phyloP scores from a whole-genome alignment of 2,888 invertebrate species.

The Cenopis cana region DNA sequence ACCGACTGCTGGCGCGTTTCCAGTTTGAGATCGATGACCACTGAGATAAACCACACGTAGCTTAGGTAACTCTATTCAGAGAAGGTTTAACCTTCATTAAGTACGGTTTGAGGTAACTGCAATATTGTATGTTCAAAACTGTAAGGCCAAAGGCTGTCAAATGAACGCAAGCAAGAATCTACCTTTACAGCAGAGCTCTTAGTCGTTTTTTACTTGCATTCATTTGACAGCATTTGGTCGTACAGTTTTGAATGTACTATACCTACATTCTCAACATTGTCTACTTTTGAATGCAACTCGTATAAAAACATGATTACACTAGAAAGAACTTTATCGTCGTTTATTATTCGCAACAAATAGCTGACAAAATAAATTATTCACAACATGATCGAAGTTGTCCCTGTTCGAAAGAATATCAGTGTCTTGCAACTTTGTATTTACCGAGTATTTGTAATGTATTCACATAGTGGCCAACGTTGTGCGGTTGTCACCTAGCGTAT shows the following conservation, averaged over 20 bases:
- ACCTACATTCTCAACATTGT: too few relatives aligned
- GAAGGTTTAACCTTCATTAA: neutral
- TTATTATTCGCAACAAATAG: neutral
- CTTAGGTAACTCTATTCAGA: neutral
- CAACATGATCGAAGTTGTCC: constrained; percentile 52
- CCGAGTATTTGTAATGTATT: constrained; percentile 48
- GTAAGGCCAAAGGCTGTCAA: too few relatives aligned
- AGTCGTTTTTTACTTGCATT: too few relatives aligned
- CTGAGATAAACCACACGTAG: neutral
- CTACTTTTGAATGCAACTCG: constrained; percentile 4
- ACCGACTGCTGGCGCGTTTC: neutral
- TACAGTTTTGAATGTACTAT: too few relatives aligned
- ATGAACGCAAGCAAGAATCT: too few relatives aligned
- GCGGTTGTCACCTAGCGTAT: constrained; percentile 59
- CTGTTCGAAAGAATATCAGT: constrained; percentile 53
- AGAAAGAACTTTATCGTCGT: neutral
- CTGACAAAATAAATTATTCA: constrained; percentile 48
- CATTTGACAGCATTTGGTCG: too few relatives aligned
- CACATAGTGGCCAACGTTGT: constrained; percentile 56
- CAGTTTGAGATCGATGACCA: constrained; percentile 4
- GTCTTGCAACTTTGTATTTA: constrained; percentile 54
- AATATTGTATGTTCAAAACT: too few relatives aligned
- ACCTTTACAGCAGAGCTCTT: too few relatives aligned
- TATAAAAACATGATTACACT: neutral
- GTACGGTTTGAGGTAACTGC: neutral